Percentiles rank a stretch among this genome's conserved stretches.
These are phyloP conservation scores for Yponomeuta plumbellus DNA, from an alignment of 2,888 invertebrate genomes.

Conservation along the genomic window DNA sequence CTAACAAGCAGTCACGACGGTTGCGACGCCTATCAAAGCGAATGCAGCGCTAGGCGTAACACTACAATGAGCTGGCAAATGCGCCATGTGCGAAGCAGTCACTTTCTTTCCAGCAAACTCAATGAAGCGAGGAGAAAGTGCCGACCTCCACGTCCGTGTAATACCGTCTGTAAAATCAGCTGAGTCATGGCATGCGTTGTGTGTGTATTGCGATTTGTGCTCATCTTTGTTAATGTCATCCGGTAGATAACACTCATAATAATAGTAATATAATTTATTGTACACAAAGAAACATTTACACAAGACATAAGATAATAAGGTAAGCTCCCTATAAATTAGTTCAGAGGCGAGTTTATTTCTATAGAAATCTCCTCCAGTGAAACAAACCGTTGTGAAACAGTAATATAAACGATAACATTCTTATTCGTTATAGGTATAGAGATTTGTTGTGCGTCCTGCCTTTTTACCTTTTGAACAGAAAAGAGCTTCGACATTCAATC, in stretches of 20 bases:
- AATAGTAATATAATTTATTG: too few species aligned
- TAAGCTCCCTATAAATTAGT: too few species aligned
- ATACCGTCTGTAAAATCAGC: conserved; percentile 57
- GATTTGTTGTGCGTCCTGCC: too few species aligned
- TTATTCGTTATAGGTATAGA: too few species aligned
- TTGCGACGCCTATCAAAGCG: background rate
- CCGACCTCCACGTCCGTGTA: conserved; percentile 66
- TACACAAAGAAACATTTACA: too few species aligned
- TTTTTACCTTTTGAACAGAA: too few species aligned
- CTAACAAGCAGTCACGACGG: background rate
- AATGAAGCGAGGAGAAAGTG: conserved; percentile 75
- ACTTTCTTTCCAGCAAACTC: conserved; percentile 71
- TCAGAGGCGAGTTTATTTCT: too few species aligned
- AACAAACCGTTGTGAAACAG: too few species aligned
- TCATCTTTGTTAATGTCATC: background rate
- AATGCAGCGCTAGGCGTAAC: conserved; percentile 6
- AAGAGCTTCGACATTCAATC: too few species aligned
- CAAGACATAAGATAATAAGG: too few species aligned
- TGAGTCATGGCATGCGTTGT: conserved; percentile 44
- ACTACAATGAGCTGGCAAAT: conserved; percentile 27
- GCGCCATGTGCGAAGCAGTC: conserved; percentile 50
- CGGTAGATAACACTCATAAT: background rate
- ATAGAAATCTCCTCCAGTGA: too few species aligned
- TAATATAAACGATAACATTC: too few species aligned
- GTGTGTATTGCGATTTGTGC: background rate